A percentile compares a stretch with the other conserved stretches of the same genome.
These are phyloP conservation scores for Cryptocephalus primarius DNA, from an alignment of 2,888 invertebrate genomes.

Conservation along the genomic window DNA sequence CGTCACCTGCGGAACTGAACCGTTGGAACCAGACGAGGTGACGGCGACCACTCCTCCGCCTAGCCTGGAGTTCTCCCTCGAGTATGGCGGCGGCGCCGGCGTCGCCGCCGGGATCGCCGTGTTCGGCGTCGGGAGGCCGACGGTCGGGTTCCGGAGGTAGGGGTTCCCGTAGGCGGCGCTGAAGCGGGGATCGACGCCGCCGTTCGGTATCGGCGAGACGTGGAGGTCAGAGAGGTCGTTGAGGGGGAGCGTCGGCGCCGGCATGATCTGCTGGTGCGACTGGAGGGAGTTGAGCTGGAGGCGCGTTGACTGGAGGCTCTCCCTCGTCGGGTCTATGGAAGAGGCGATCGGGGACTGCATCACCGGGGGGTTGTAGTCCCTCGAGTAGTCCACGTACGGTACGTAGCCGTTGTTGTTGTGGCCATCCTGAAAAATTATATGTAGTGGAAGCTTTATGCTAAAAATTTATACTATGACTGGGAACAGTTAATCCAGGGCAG, in stretches of 20 bases:
- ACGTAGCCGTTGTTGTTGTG: conserved; percentile 78
- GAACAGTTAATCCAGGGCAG: too few species aligned
- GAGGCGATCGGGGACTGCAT: conserved; percentile 46
- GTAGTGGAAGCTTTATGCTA: neutral
- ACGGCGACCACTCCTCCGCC: conserved; percentile 36
- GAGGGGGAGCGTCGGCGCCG: conserved; percentile 27
- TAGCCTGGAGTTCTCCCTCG: conserved; percentile 31
- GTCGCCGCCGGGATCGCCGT: conserved; percentile 67
- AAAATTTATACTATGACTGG: neutral
- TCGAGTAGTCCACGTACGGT: conserved; percentile 78
- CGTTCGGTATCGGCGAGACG: conserved; percentile 30
- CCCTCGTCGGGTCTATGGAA: conserved; percentile 36
- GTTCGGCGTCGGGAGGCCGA: conserved; percentile 49
- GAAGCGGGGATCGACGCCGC: conserved; percentile 67
- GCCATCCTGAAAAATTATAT: conserved; percentile 48
- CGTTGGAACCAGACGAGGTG: conserved; percentile 39
- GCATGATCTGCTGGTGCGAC: conserved; percentile 27
- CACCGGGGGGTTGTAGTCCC: conserved; percentile 81
- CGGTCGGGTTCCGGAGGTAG: conserved; percentile 50
- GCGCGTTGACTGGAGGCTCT: conserved; percentile 36
- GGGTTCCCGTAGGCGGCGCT: conserved; percentile 87
- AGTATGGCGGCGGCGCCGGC: conserved; percentile 69
- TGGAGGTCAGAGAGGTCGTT: conserved; percentile 33
- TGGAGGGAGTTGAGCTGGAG: conserved; percentile 36
- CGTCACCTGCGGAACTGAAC: conserved; percentile 43